Base-by-base conservation (phyloP, 2,888 invertebrate species). In the Drosophila kanekoi region DNA sequence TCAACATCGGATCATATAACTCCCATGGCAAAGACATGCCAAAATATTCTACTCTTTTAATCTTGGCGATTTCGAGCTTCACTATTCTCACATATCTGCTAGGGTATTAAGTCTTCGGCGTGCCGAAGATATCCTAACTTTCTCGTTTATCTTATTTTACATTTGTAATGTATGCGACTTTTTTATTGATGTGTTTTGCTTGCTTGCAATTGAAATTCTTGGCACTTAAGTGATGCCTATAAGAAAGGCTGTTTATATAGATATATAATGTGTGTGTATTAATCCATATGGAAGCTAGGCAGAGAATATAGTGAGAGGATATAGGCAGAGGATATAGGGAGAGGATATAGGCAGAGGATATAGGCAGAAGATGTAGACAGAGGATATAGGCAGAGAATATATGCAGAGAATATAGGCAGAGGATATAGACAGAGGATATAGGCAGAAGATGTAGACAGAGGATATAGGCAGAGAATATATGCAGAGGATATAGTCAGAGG, bases 141-240 rank as follows among this genome's bases (percentile, higher is more conserved):
- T 28, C 28, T 28, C 28, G 28, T 28, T 28, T 8, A 28, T 28
- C 8, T 28, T 28, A 28, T 54, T 44, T 37, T 43, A 20, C 49
- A 57, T 23, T 56, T 51, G 51, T 38, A 11, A 18, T 20, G 20
- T 28, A 51, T n/a, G 51, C 23, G 56, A 51, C 67, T 73, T 59
- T 80, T 78, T 87, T 82, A 77, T 84, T 81, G 79, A 69, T 74
- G 62, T 74, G 83, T 85, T 85, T 73, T 67, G 86, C 63, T 66
- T 51, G 37, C 44, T 59, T 63, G 57, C 47, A 44, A 71, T 66
- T 58, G 63, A 63, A 79, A 71, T 54, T 66, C 49, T 23, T 8
- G 11, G 10, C 9, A 13, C 6, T 43, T 33, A 70, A 59, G 45
- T 59, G 70, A 16, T 4, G 28, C 23, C 11, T 69, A 69, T 45